Conservation (phyloP, 2,113 vertebrate species). For the Eulacestoma nigropectus region DNA sequence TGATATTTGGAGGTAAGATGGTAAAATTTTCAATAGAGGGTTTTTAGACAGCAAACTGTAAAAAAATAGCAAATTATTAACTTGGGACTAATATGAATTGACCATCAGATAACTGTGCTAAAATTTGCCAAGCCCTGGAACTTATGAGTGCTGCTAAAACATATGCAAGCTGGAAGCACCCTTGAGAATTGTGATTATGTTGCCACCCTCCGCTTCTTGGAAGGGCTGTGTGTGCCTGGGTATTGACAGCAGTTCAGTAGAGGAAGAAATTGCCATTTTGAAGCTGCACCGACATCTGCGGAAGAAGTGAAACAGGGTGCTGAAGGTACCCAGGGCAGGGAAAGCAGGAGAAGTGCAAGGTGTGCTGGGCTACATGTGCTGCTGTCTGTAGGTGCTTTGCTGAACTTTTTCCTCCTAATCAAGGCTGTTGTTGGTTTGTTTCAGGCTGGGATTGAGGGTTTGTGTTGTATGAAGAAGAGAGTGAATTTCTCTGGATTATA, state of each 20-base stretch:
- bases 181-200: neutral
- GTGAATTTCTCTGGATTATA: neutral
- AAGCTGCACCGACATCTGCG: neutral
- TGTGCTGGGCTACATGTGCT: fast-evolving
- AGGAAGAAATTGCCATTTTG: neutral
- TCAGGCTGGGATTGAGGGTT: neutral
- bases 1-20: neutral
- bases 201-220: neutral
- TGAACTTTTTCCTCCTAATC: neutral
- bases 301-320: neutral
- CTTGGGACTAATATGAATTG: neutral
- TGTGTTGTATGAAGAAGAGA: neutral
- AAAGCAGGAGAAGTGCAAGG: neutral
- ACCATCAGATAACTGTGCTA: neutral
- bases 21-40: neutral
- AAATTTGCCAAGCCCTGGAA: neutral
- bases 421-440: neutral
- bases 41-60: neutral
- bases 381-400: neutral
- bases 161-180: neutral
- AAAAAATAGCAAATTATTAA: neutral
- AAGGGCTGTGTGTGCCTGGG: neutral
- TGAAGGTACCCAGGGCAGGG: neutral
- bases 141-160: neutral
- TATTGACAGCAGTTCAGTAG: neutral